These are phyloP conservation scores for Osmerus eperlanus DNA, from an alignment of 2,113 vertebrate species.

Conservation along the genomic window DNA sequence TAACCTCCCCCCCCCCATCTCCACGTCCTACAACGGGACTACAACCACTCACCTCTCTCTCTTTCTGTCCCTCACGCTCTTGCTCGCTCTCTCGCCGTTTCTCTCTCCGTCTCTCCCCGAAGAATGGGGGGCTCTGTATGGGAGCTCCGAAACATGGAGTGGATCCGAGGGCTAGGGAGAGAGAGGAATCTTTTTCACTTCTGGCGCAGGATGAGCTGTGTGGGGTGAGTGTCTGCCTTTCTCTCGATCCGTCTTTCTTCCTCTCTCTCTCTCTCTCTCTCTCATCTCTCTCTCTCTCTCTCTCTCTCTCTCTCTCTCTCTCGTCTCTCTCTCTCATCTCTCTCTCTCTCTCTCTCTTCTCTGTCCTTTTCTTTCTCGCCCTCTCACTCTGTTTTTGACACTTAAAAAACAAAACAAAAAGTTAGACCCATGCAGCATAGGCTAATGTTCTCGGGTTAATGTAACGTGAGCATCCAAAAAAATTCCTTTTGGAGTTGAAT, in stretches of 20 bases:
- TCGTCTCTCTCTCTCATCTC: background rate
- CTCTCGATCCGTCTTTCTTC: conserved; percentile 20
- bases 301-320: conserved; percentile 29
- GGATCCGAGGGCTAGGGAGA: conserved; percentile 55
- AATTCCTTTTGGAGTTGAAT: background rate
- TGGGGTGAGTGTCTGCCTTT: conserved; percentile 56
- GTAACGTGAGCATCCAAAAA: background rate
- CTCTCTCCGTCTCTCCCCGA: conserved; percentile 7
- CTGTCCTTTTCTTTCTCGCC: conserved; percentile 1
- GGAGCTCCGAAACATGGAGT: conserved; percentile 61
- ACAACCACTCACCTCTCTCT: conserved; percentile 38
- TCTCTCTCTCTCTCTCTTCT: conserved; percentile 20
- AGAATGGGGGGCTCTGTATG: conserved; percentile 64
- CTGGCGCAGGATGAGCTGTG: conserved; percentile 41
- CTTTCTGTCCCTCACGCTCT: conserved; percentile 47
- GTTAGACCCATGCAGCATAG: too few relatives aligned
- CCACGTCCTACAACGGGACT: conserved; percentile 52
- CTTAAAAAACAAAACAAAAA: too few relatives aligned
- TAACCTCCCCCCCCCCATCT: conserved; percentile 32
- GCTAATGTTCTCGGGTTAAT: too few relatives aligned
- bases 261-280: conserved; percentile 8
- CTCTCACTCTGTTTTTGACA: too few relatives aligned
- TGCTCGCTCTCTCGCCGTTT: conserved; percentile 54
- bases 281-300: conserved; percentile 24
- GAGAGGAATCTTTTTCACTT: conserved; percentile 57